A percentile compares a stretch with the other conserved stretches of the same genome.
Conservation (phyloP, 35 echinoderm and acorn worm genomes). For the Chiridota heheva region DNA sequence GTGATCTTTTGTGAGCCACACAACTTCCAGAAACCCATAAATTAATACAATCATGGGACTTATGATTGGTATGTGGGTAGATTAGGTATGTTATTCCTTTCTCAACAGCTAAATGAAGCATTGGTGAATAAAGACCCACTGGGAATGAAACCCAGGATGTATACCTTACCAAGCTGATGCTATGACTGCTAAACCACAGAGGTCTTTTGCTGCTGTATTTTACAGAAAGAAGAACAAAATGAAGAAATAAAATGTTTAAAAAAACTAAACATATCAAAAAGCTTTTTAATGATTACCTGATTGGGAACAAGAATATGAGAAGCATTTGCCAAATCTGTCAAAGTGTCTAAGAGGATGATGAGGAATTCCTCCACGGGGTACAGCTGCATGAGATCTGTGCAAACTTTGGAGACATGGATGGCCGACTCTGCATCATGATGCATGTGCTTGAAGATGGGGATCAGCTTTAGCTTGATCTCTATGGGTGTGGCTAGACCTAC, state of each 20-base stretch:
- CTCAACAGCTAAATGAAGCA: no score
- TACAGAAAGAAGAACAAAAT: background rate
- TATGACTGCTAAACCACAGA: no score
- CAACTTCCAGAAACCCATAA: no score
- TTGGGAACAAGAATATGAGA: slow-evolving; percentile 87
- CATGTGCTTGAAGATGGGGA: slow-evolving; percentile 94
- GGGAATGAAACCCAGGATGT: no score
- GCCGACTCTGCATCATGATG: slow-evolving; percentile 86
- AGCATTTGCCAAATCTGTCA: slow-evolving; percentile 72
- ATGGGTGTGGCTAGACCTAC: slow-evolving; percentile 82
- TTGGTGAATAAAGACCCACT: no score
- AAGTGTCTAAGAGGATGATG: slow-evolving; percentile 62
- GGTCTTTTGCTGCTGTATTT: no score
- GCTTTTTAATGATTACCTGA: no score
- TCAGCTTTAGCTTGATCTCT: slow-evolving; percentile 96
- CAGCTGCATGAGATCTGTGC: slow-evolving; percentile 67
- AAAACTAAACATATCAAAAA: background rate
- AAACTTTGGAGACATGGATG: slow-evolving; percentile 63
- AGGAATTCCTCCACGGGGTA: slow-evolving; percentile 86
- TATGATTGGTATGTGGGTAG: no score
- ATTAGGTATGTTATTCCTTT: no score
- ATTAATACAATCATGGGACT: no score
- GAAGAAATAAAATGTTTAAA: background rate
- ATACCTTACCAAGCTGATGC: no score
- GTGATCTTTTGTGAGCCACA: no score